These are phyloP conservation scores for Acanthosoma haemorrhoidale DNA, from an alignment of 2,888 invertebrate genomes.

Conservation along the genomic window DNA sequence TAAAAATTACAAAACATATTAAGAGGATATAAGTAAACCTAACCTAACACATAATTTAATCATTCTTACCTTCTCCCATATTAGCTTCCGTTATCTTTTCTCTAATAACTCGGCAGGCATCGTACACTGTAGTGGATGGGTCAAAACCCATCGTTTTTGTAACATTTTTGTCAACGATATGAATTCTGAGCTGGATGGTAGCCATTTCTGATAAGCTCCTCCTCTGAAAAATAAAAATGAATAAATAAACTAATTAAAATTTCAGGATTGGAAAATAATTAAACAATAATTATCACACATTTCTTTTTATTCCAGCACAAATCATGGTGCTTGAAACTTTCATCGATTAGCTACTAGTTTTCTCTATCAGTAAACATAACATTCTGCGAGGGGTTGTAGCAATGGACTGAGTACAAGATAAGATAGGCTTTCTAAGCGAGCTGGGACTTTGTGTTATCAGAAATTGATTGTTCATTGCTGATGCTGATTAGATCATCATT, in stretches of 20 bases:
- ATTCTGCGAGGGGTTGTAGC: too few relatives aligned
- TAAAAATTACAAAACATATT: neutral
- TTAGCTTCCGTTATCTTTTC: constrained; percentile 91
- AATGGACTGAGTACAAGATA: too few relatives aligned
- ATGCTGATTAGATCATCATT: too few relatives aligned
- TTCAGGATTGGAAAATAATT: too few relatives aligned
- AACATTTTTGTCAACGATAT: constrained; percentile 78
- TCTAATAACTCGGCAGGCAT: constrained; percentile 89
- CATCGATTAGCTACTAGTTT: too few relatives aligned
- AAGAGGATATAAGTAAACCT: neutral
- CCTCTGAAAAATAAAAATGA: constrained; percentile 36
- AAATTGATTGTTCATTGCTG: too few relatives aligned
- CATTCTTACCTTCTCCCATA: constrained; percentile 77
- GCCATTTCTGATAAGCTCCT: constrained; percentile 52
- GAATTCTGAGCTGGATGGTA: constrained; percentile 75
- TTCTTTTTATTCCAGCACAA: too few relatives aligned
- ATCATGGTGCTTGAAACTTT: too few relatives aligned
- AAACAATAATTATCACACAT: too few relatives aligned
- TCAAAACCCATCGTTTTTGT: constrained; percentile 98
- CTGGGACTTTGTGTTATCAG: too few relatives aligned
- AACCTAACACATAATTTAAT: neutral
- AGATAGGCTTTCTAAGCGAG: too few relatives aligned
- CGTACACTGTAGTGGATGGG: constrained; percentile 88
- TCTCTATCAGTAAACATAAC: too few relatives aligned
- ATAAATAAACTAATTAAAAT: neutral